phyloP scores from a whole-genome alignment of 2,888 invertebrate genomes.

The Euphydryas editha region DNA sequence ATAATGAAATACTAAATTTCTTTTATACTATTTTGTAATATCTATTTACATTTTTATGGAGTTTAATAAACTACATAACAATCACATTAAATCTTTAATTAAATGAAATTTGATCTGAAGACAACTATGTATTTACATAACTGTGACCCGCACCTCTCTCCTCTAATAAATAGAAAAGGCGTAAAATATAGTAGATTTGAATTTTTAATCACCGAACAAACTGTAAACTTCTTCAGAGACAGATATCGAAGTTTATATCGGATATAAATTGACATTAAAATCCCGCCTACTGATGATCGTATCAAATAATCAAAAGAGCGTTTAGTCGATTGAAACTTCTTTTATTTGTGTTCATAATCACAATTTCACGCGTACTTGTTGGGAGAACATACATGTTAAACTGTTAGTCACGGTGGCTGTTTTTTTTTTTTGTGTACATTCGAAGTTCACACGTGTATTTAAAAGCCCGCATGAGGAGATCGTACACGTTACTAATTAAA shows the following conservation, averaged over 20 bases:
- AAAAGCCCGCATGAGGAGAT: constrained; percentile 42
- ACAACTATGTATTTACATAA: constrained; percentile 29
- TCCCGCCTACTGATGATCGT: constrained; percentile 30
- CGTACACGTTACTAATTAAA: constrained; percentile 35
- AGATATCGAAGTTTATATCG: constrained; percentile 26
- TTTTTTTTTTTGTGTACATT: constrained; percentile 63
- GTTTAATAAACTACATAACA: constrained; percentile 12
- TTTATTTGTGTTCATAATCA: constrained; percentile 72
- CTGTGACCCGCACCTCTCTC: constrained; percentile 19
- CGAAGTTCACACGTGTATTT: constrained; percentile 50
- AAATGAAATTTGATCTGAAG: constrained; percentile 22
- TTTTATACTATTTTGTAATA: too few relatives aligned
- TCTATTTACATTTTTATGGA: not conserved
- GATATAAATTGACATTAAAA: constrained; percentile 25
- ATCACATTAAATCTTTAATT: constrained; percentile 10
- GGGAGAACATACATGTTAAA: constrained; percentile 71
- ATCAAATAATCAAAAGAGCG: constrained; percentile 41
- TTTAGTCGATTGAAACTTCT: constrained; percentile 45
- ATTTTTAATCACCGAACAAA: constrained; percentile 22
- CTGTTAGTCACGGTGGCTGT: constrained; percentile 71
- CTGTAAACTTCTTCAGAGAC: constrained; percentile 3
- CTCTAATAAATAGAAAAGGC: constrained; percentile 18
- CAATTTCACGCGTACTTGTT: constrained; percentile 78
- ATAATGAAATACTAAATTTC: too few relatives aligned
- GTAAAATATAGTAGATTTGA: constrained; percentile 30